phyloP scores from a whole-genome alignment of 2,888 invertebrate species.

The Melinopterus prodromus region DNA sequence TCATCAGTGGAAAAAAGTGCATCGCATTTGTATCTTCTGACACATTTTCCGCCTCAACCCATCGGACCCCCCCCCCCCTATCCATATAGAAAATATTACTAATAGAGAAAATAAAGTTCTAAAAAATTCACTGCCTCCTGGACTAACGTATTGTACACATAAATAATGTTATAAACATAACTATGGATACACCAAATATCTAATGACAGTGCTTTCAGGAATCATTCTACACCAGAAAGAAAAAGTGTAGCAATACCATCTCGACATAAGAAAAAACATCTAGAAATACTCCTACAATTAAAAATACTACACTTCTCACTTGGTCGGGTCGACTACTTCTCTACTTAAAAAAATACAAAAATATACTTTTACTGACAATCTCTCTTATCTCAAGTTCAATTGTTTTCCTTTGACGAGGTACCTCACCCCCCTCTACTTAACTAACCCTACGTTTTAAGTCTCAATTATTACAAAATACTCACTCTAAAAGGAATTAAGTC shows the following conservation, averaged over 20 bases:
- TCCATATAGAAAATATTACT: too few relatives aligned
- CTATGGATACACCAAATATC: background rate
- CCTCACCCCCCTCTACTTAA: constrained; percentile 14
- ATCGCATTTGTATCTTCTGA: too few relatives aligned
- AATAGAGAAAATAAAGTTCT: too few relatives aligned
- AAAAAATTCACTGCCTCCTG: too few relatives aligned
- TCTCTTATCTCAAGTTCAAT: constrained; percentile 36
- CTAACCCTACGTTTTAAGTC: constrained; percentile 17
- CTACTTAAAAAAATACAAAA: constrained; percentile 41
- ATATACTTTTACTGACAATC: constrained; percentile 39
- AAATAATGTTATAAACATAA: background rate
- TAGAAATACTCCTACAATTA: background rate
- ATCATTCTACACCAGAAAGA: background rate
- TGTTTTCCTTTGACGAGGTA: constrained; percentile 35
- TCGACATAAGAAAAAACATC: background rate
- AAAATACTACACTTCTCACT: background rate
- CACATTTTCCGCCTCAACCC: too few relatives aligned
- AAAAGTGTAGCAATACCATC: background rate
- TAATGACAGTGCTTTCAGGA: too few relatives aligned
- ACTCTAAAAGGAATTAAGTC: constrained; percentile 6
- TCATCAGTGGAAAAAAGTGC: too few relatives aligned
- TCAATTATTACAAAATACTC: constrained; percentile 21
- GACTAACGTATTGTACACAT: too few relatives aligned
- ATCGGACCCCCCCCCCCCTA: too few relatives aligned
- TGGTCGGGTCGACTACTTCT: constrained; percentile 31